Evolutionary conservation across 2,113 vertebrate species (phyloP).

Genomic region (Sylvietta virens): DNA sequence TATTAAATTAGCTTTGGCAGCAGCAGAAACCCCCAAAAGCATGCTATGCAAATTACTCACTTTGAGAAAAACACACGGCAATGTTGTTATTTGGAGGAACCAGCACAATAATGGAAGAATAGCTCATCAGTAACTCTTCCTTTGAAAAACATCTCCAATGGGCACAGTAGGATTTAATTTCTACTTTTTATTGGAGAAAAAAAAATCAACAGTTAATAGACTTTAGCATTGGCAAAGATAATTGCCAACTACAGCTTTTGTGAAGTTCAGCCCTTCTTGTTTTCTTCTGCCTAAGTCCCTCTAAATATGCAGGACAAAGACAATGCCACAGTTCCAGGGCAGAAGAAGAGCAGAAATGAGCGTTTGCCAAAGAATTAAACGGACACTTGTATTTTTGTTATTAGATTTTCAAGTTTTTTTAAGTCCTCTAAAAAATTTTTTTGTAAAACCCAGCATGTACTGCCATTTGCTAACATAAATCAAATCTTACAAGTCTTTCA

Average conservation of each 20-base stretch:
- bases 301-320: neutral
- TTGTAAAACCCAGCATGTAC: neutral
- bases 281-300: neutral
- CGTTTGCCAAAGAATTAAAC: neutral
- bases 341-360: neutral
- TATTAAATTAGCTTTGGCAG: constrained; percentile 11
- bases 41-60: constrained; percentile 10
- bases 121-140: constrained; percentile 16
- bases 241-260: neutral
- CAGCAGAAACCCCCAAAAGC: constrained; percentile 8
- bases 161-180: constrained; percentile 38
- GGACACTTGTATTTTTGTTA: neutral
- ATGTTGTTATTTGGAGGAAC: neutral
- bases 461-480: neutral
- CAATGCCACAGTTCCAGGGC: neutral
- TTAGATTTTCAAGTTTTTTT: neutral
- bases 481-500: neutral
- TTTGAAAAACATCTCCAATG: neutral
- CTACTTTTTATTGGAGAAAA: neutral
- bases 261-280: neutral
- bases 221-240: neutral
- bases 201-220: neutral
- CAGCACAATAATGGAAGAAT: neutral
- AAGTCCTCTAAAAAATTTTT: neutral
- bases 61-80: neutral